These are phyloP conservation scores for Drosophila funebris DNA, from an alignment of 1,140 invertebrate genomes.

Conservation along the genomic window DNA sequence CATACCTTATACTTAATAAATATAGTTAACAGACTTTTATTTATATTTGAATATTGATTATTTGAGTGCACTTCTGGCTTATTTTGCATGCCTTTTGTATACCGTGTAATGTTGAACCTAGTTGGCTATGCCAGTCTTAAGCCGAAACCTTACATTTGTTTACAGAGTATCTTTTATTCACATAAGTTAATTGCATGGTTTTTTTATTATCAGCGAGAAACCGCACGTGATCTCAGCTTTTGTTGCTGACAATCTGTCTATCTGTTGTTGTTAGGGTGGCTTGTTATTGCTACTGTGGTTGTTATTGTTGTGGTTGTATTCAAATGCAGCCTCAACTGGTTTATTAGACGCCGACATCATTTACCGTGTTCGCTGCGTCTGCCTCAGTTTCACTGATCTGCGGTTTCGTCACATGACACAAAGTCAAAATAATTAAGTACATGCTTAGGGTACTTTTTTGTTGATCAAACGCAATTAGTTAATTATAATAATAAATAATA, in stretches of 20 bases:
- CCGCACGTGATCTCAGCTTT: constrained; percentile 66
- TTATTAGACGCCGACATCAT: constrained; percentile 45
- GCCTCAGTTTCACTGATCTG: constrained; percentile 14
- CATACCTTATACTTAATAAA: not conserved
- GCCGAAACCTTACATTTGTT: not conserved
- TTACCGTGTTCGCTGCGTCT: not conserved
- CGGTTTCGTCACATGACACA: constrained; percentile 62
- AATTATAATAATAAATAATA: constrained; percentile 37
- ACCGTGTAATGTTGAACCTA: too few species aligned
- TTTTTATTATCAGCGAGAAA: constrained; percentile 25
- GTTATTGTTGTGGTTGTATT: constrained; percentile 23
- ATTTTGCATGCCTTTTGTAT: too few species aligned
- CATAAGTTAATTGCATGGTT: not conserved
- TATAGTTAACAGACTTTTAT: too few species aligned
- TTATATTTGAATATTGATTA: too few species aligned
- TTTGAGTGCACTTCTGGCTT: too few species aligned
- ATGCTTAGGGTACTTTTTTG: constrained; percentile 1
- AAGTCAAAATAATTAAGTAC: constrained; percentile 1
- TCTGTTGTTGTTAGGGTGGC: constrained; percentile 7
- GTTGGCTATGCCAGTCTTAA: not conserved
- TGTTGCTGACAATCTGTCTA: constrained; percentile 9
- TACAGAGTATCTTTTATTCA: not conserved
- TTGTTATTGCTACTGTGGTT: constrained; percentile 20
- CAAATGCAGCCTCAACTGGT: constrained; percentile 64
- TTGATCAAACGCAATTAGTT: constrained; percentile 58